A percentile compares a stretch with the other conserved stretches of the same genome.
Conservation (phyloP, 2,888 invertebrate genomes). For the Lasioglossum malachurum region DNA sequence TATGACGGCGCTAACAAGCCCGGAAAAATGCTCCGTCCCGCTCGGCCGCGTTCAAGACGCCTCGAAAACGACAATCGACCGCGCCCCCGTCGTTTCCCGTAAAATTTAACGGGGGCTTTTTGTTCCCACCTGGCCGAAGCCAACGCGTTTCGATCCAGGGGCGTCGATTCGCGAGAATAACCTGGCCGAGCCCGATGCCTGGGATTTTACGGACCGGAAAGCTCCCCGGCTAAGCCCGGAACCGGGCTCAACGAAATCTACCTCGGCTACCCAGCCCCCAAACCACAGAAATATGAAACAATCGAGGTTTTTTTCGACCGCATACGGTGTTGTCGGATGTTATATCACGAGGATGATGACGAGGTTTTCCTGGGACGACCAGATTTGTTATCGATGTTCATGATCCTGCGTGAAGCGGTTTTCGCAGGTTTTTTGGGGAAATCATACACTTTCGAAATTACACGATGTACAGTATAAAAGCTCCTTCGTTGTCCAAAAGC, state of each 20-base stretch:
- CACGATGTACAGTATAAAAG: too few relatives aligned
- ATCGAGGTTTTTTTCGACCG: neutral
- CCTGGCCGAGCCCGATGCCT: neutral
- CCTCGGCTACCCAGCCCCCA: neutral
- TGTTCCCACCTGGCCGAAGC: neutral
- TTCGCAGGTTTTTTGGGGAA: neutral
- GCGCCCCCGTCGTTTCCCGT: neutral
- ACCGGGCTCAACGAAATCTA: conserved; percentile 5
- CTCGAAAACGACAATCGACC: neutral
- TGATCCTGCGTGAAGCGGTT: neutral
- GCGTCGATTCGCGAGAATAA: conserved; percentile 32
- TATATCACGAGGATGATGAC: neutral
- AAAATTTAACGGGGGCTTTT: conserved; percentile 1
- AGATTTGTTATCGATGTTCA: neutral
- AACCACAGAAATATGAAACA: conserved; percentile 4
- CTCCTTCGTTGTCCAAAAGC: too few relatives aligned
- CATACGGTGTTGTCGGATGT: conserved; percentile 6
- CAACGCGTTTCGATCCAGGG: conserved; percentile 1
- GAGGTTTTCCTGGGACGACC: neutral
- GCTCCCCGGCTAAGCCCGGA: conserved; percentile 20
- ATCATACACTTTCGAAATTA: neutral
- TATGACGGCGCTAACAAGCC: neutral
- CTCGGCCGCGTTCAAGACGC: neutral
- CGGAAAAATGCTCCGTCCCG: neutral
- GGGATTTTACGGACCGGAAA: conserved; percentile 35